phyloP scores from a whole-genome alignment of 2,797 vertebrate species.

The Hyperoplus lanceolatus region DNA sequence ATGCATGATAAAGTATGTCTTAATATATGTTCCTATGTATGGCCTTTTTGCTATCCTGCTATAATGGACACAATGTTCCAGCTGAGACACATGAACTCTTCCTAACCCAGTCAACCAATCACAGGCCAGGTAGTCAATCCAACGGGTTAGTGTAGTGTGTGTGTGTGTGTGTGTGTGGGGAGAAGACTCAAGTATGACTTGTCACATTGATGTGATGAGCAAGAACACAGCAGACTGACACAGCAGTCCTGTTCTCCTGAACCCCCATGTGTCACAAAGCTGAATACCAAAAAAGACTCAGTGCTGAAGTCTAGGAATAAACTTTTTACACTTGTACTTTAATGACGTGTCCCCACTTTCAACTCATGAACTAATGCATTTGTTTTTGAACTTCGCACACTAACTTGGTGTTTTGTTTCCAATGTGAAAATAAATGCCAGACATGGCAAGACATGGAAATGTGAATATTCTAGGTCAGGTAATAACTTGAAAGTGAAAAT shows the following conservation, averaged over 20 bases:
- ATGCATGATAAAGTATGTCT: slow-evolving; percentile 16
- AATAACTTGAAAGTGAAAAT: neutral
- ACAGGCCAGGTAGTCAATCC: slow-evolving; percentile 14
- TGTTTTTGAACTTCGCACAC: neutral
- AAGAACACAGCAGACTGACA: slow-evolving; percentile 16
- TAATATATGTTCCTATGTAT: neutral
- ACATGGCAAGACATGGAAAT: neutral
- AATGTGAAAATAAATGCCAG: neutral
- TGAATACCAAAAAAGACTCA: neutral
- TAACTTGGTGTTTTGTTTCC: neutral
- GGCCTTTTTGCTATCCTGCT: neutral
- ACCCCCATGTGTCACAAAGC: slow-evolving; percentile 26
- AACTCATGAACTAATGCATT: slow-evolving; percentile 3
- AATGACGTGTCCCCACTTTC: slow-evolving; percentile 13
- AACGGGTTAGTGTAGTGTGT: slow-evolving; percentile 3
- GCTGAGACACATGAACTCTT: slow-evolving; percentile 49
- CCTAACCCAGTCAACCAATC: slow-evolving; percentile 41
- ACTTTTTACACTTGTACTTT: slow-evolving; percentile 17
- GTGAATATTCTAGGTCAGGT: neutral
- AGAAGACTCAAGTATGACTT: slow-evolving; percentile 18
- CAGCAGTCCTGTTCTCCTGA: slow-evolving; percentile 31
- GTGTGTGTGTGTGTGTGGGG: slow-evolving; percentile 1
- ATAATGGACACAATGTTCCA: slow-evolving; percentile 34
- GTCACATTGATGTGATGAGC: slow-evolving; percentile 45
- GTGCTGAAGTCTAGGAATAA: neutral